Evolutionary conservation across 2,113 vertebrate genomes (phyloP).

Genomic region (Okapia johnstoni): DNA sequence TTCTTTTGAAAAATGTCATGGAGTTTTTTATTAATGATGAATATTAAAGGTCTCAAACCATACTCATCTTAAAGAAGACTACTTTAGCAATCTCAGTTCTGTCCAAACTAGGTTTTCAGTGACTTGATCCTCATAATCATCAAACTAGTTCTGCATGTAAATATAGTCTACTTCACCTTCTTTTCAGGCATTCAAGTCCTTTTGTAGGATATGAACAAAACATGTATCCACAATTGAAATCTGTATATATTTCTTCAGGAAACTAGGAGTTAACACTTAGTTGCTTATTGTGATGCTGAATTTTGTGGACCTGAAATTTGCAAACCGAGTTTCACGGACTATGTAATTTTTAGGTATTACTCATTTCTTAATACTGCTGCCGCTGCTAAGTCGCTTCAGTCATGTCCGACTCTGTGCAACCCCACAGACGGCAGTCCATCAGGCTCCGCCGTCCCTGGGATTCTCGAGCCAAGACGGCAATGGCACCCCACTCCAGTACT

Average conservation of each 20-base stretch:
- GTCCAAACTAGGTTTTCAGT: slow-evolving; percentile 66
- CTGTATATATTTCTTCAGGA: background rate
- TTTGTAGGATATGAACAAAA: slow-evolving; percentile 14
- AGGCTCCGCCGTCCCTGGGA: too few species aligned
- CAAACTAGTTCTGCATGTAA: slow-evolving; percentile 60
- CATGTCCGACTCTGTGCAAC: too few species aligned
- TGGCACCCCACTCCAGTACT: too few species aligned
- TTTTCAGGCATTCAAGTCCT: slow-evolving; percentile 13
- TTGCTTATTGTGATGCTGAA: background rate
- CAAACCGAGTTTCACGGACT: background rate
- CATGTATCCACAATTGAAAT: background rate
- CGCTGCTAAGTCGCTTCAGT: too few species aligned
- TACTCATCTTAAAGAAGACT: slow-evolving; percentile 54
- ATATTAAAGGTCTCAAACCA: slow-evolving; percentile 71
- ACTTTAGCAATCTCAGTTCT: slow-evolving; percentile 54
- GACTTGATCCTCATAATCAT: slow-evolving; percentile 65
- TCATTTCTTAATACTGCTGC: background rate
- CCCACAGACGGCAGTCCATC: too few species aligned
- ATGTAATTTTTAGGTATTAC: background rate
- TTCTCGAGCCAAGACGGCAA: too few species aligned
- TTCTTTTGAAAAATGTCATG: slow-evolving; percentile 74
- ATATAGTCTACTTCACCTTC: slow-evolving; percentile 44
- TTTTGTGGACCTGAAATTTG: background rate
- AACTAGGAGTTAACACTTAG: background rate
- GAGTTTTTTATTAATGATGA: slow-evolving; percentile 75